These are phyloP conservation scores for Diachasma alloeum DNA, from an alignment of 1,140 invertebrate species.

Conservation along the genomic window DNA sequence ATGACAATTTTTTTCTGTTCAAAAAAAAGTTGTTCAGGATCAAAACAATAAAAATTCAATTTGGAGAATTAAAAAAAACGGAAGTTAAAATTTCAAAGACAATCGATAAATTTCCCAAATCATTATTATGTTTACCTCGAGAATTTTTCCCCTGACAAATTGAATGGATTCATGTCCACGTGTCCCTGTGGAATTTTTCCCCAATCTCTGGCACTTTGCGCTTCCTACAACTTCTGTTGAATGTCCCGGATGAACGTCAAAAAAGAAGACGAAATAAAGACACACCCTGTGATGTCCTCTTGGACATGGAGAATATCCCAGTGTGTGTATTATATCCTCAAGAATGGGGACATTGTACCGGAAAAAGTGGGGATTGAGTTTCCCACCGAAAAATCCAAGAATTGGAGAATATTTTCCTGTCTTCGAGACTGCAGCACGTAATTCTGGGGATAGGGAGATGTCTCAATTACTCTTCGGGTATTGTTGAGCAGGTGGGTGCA, in stretches of 20 bases:
- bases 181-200: background rate
- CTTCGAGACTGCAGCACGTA: conserved; percentile 16
- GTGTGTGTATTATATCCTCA: background rate
- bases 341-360: conserved; percentile 10
- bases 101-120: too few species aligned
- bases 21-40: too few species aligned
- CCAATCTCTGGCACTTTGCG: conserved; percentile 35
- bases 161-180: background rate
- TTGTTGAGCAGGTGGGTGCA: conserved; percentile 36
- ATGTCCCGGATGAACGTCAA: conserved; percentile 39
- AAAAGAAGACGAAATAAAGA: background rate
- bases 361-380: background rate
- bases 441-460: conserved; percentile 25
- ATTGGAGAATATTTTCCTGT: background rate
- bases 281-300: background rate
- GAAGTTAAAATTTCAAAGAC: too few species aligned
- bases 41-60: too few species aligned
- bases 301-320: conserved; percentile 16
- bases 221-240: conserved; percentile 25
- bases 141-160: too few species aligned
- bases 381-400: background rate
- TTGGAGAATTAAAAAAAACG: too few species aligned
- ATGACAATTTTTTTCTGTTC: too few species aligned
- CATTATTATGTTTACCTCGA: too few species aligned
- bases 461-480: conserved; percentile 48